Conservation (phyloP, 2,797 vertebrate genomes). For the Etheostoma nigrum region DNA sequence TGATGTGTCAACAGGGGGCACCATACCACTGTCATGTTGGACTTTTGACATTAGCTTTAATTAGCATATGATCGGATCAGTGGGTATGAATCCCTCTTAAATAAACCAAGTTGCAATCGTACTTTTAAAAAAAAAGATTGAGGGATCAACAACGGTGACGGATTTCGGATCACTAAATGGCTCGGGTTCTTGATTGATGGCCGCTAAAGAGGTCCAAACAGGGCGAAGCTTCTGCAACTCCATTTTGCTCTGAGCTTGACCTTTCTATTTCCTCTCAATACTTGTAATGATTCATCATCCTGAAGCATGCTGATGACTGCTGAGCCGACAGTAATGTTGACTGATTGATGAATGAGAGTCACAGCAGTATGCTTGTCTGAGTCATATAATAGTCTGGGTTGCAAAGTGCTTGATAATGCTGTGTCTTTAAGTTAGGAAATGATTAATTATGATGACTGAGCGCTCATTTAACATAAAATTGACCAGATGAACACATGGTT, state of each 20-base stretch:
- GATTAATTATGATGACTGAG: slow-evolving; percentile 39
- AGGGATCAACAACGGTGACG: slow-evolving; percentile 28
- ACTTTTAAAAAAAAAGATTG: slow-evolving; percentile 31
- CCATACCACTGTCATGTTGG: slow-evolving; percentile 1
- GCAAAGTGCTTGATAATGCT: slow-evolving; percentile 27
- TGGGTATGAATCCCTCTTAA: slow-evolving; percentile 40
- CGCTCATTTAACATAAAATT: slow-evolving; percentile 13
- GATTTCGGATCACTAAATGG: slow-evolving; percentile 51
- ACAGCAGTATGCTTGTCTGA: slow-evolving; percentile 7
- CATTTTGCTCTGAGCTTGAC: slow-evolving; percentile 37
- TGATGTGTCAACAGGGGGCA: slow-evolving; percentile 48
- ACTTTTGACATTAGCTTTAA: slow-evolving; percentile 22
- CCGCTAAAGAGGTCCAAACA: slow-evolving; percentile 29
- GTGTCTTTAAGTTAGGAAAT: slow-evolving; percentile 21
- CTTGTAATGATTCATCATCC: slow-evolving; percentile 48
- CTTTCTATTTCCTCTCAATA: slow-evolving; percentile 39
- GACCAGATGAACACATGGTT: neutral
- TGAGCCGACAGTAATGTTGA: slow-evolving; percentile 31
- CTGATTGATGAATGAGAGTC: slow-evolving; percentile 56
- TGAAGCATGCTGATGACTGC: slow-evolving; percentile 35
- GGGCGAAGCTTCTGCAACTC: slow-evolving; percentile 19
- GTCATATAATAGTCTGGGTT: slow-evolving; percentile 21
- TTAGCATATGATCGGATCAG: slow-evolving; percentile 40
- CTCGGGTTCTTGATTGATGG: slow-evolving; percentile 60
- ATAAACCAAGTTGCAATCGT: slow-evolving; percentile 44